Percentiles rank a stretch among this genome's conserved stretches.
Evolutionary conservation across 2,113 vertebrate genomes (phyloP).

Genomic region (Morone saxatilis): DNA sequence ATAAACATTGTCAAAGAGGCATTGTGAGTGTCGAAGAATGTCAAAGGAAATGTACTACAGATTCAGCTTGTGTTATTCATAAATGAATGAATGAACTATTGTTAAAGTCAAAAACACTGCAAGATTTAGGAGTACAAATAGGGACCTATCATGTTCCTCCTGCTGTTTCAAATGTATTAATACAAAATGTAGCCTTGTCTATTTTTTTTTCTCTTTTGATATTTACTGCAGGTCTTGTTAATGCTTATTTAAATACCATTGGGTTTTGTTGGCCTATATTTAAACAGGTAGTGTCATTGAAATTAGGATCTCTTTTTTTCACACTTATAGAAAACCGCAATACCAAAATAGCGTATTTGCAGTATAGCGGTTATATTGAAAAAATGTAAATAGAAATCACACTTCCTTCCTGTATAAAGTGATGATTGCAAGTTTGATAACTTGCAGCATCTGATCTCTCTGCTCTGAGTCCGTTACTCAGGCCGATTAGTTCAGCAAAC

Average conservation of each 20-base stretch:
- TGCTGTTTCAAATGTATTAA: not conserved
- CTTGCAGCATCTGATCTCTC: conserved; percentile 1
- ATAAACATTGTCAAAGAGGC: conserved; percentile 45
- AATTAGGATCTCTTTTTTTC: not conserved
- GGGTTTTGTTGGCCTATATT: too few species aligned
- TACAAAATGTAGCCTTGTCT: not conserved
- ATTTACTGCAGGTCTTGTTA: not conserved
- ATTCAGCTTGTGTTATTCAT: conserved; percentile 25
- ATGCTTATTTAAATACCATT: not conserved
- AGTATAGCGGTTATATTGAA: too few species aligned
- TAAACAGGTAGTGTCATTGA: not conserved
- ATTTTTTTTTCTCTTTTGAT: not conserved
- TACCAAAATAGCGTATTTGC: not conserved
- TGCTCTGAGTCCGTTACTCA: too few species aligned
- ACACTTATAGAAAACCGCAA: too few species aligned
- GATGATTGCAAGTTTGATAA: not conserved
- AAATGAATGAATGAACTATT: conserved; percentile 32
- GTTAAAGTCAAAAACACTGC: conserved; percentile 3
- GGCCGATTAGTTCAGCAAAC: too few species aligned
- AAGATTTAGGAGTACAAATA: not conserved
- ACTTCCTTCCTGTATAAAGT: not conserved
- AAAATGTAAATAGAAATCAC: not conserved
- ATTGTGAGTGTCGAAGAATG: conserved; percentile 40
- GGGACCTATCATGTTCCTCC: not conserved
- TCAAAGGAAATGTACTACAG: conserved; percentile 34